A percentile compares a stretch with the other conserved stretches of the same genome.
Evolutionary conservation across 2,888 invertebrate species (phyloP).

Genomic region (Drosophila testacea): DNA sequence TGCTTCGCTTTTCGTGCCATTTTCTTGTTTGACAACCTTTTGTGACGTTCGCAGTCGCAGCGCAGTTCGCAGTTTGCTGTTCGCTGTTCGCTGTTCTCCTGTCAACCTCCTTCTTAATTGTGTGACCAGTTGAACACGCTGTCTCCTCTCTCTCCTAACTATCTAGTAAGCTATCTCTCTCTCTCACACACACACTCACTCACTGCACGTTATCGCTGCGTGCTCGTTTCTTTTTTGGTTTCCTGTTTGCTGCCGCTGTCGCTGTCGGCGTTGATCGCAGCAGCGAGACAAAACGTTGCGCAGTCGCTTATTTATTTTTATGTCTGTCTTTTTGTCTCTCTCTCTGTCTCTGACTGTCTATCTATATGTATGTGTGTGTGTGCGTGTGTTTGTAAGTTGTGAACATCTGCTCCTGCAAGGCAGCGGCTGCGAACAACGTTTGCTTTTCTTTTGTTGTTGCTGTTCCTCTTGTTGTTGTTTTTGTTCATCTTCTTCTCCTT

Average conservation of each 20-base stretch:
- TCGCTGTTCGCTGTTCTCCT: slow-evolving; percentile 48
- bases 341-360: slow-evolving; percentile 3
- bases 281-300: slow-evolving; percentile 66
- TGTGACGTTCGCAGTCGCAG: slow-evolving; percentile 35
- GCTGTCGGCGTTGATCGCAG: slow-evolving; percentile 71
- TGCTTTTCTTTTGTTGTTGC: slow-evolving; percentile 63
- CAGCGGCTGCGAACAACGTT: slow-evolving; percentile 67
- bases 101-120: slow-evolving; percentile 77
- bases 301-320: slow-evolving; percentile 80
- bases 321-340: slow-evolving; percentile 64
- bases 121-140: slow-evolving; percentile 59
- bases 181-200: slow-evolving; percentile 22
- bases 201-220: slow-evolving; percentile 5
- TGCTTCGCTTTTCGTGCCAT: slow-evolving; percentile 59
- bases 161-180: slow-evolving; percentile 35
- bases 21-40: slow-evolving; percentile 81
- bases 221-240: slow-evolving; percentile 65
- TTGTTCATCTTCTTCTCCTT: slow-evolving; percentile 64
- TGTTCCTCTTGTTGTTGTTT: slow-evolving; percentile 60
- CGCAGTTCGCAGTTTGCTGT: slow-evolving; percentile 23
- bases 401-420: slow-evolving; percentile 84
- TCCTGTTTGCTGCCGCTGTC: slow-evolving; percentile 70
- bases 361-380: slow-evolving; percentile 8
- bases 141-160: slow-evolving; percentile 40
- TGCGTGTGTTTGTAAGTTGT: slow-evolving; percentile 73